Evolutionary conservation across 2,888 invertebrate species (phyloP), one percentile per base, ranked within the genome.

Genomic region (Holacanthella duospinosa): DNA sequence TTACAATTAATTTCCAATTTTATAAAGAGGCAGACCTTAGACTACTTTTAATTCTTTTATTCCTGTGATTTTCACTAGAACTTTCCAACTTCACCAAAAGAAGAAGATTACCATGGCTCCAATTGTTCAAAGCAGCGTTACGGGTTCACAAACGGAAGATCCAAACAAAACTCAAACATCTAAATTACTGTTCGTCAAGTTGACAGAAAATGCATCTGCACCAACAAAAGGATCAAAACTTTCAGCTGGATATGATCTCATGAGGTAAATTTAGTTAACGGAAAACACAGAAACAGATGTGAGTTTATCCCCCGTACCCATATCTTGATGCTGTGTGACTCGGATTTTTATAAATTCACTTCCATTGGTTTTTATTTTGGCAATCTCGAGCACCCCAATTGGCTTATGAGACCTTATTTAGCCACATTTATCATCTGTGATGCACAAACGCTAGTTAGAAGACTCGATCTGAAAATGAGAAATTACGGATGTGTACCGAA

Each of bases 171-270:
- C n/a, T n/a, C 29, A 43, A 16, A 43, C 43, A 1, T 55, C 66
- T 2, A 65, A 61, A 43, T 75, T 89, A 54, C 84, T 84, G 72
- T 94, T 88, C 78, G 86, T 87, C 1, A 93, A 90, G 75, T 77
- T 94, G 25, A 82, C 86, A 2, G 86, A 88, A 44, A 83, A 91
- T 73, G 97, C 96, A 0, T 84, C 83, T 73, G 80, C 86, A 1
- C 97, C 97, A 0, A 79, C 84, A 0, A 89, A 86, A 76, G 95
- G 93, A 1, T 93, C 94, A 0, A 81, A 83, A 63, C 82, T 84
- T 74, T 89, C 96, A 12, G 96, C 96, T 61, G 96, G 96, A 43
- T 91, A 85, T 75, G 96, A 97, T 80, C 79, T 97, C 60, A 86
- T 84, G 78, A 88, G 88, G 88, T 87, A 79, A 70, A 59, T 19